These are phyloP conservation scores for Ichneumoninae sp. DNA, from an alignment of 2,888 invertebrate species.

Conservation along the genomic window DNA sequence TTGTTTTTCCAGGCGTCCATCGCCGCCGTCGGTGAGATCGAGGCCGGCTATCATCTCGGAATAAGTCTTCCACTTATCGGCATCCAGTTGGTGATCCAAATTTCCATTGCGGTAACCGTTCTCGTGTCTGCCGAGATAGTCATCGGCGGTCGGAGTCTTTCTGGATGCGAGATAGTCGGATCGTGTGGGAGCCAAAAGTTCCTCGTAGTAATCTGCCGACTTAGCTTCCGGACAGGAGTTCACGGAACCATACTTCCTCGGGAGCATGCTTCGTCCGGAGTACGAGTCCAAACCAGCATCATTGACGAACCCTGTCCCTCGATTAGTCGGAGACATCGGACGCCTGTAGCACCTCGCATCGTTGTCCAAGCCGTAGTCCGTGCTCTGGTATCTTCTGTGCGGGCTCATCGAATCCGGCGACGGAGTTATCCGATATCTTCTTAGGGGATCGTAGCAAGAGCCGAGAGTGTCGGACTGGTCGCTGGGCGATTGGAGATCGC, in stretches of 20 bases:
- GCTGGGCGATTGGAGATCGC: conserved; percentile 74
- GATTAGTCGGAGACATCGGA: conserved; percentile 61
- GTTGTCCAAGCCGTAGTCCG: conserved; percentile 74
- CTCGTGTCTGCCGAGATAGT: conserved; percentile 73
- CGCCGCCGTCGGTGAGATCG: conserved; percentile 68
- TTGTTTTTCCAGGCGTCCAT: conserved; percentile 70
- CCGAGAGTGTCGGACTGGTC: conserved; percentile 70
- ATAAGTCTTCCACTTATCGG: conserved; percentile 72
- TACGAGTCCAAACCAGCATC: conserved; percentile 69
- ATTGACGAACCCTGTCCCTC: conserved; percentile 50
- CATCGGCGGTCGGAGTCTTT: conserved; percentile 72
- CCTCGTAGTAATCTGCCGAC: conserved; percentile 81
- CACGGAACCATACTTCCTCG: conserved; percentile 78
- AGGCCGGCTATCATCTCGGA: conserved; percentile 67
- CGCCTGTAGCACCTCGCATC: conserved; percentile 72
- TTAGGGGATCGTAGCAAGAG: conserved; percentile 76
- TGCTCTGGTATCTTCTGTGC: conserved; percentile 76
- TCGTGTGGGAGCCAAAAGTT: conserved; percentile 77
- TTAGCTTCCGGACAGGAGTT: conserved; percentile 75
- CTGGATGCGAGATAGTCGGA: conserved; percentile 75
- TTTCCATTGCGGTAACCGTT: conserved; percentile 80
- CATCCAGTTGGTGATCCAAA: conserved; percentile 67
- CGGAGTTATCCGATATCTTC: conserved; percentile 77
- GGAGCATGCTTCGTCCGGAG: conserved; percentile 69
- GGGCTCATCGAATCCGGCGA: conserved; percentile 72